Base-by-base conservation (phyloP, 2,113 vertebrate genomes). In the Murina feae region DNA sequence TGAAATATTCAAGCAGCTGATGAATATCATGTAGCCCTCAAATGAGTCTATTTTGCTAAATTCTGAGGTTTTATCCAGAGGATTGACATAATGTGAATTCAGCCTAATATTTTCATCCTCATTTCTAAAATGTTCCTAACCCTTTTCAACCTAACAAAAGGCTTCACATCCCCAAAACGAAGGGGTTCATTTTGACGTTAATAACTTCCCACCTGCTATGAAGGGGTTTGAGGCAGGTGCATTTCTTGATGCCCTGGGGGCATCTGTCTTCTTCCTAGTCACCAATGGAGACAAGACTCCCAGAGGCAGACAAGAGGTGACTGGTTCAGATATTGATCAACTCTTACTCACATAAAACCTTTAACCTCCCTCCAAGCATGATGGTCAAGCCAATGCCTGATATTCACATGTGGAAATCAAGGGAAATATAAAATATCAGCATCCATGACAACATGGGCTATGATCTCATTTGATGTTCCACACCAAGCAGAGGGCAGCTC, bases 321-420 rank as follows among this genome's bases (percentile, higher is more conserved):
- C 23, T 0, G 2, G 88, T 93, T 93, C 92, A 94, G 82, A 55
- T 95, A 93, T 94, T 65, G 97, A 95, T 96, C 92, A 58, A 23
- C 51, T 95, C 92, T 96, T 91, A 95, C 91, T 93, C 95, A 95
- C 80, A 94, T 42, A 63, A 39, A 89, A 89, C 79, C 85, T 92
- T 88, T 96, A 89, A 95, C 93, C 90, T 91, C 88, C 55, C 86
- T 92, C 20, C 28, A 69, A 80, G 83, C 69, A 66, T 12, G 68
- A 87, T 7, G 25, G 63, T 37, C 65, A 9, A 81, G 72, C 30
- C 83, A 81, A 42, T 0, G 17, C 74, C 94, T 89, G 53, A 86
- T 76, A 28, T 32, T 87, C 94, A 80, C 83, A 20, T 39, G 74
- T 90, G 75, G 66, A 96, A 79, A 89, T 93, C 87, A 89, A 95